Conservation (phyloP, 2,113 vertebrate genomes). For the Ursus arctos region DNA sequence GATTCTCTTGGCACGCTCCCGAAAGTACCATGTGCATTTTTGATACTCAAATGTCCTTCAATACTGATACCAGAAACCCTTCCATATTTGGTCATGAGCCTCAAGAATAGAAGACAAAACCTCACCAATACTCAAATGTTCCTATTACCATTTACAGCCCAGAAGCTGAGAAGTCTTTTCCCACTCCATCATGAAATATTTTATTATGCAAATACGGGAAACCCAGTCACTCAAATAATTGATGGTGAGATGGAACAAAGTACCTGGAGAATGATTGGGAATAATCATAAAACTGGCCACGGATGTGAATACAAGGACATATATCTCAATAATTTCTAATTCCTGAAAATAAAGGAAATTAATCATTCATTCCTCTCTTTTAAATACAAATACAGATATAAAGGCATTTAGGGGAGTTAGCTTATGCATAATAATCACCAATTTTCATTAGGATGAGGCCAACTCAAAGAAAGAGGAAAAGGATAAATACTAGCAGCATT, state of each 20-base stretch:
- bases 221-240: conserved; percentile 65
- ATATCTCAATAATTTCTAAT: conserved; percentile 64
- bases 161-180: conserved; percentile 35
- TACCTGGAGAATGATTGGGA: conserved; percentile 51
- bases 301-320: conserved; percentile 21
- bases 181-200: conserved; percentile 55
- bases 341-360: conserved; percentile 68
- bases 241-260: conserved; percentile 58
- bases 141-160: not conserved
- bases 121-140: not conserved
- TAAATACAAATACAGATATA: conserved; percentile 54
- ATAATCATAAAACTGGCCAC: conserved; percentile 67
- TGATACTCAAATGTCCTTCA: conserved; percentile 38
- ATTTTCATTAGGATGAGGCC: conserved; percentile 53
- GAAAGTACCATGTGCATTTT: not conserved
- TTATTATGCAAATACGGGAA: conserved; percentile 66
- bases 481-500: conserved; percentile 69
- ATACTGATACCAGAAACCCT: not conserved
- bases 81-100: conserved; percentile 34
- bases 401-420: conserved; percentile 37
- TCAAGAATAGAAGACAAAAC: conserved; percentile 9
- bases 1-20: conserved; percentile 6
- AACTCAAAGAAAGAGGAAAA: conserved; percentile 71
- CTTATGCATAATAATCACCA: conserved; percentile 13
- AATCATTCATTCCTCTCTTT: conserved; percentile 52